These are phyloP conservation scores for Archips crataeganus DNA, from an alignment of 2,888 invertebrate genomes.

Conservation along the genomic window DNA sequence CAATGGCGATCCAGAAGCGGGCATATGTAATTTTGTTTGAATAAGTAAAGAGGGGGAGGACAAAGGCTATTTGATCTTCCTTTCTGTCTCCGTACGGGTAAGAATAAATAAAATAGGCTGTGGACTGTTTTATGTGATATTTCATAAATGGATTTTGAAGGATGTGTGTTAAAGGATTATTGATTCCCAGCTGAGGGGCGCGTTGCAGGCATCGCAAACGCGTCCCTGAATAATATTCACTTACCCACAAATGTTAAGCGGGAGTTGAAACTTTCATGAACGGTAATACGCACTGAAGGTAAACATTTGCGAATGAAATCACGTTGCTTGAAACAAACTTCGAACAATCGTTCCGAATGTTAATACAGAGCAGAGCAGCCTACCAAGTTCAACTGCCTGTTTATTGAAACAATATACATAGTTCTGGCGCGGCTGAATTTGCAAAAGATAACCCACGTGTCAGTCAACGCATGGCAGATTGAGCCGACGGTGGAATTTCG, in stretches of 20 bases:
- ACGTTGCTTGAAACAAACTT: conserved; percentile 15
- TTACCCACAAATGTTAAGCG: background rate
- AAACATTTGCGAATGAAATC: conserved; percentile 9
- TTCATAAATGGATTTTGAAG: conserved; percentile 80
- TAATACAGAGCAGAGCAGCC: conserved; percentile 9
- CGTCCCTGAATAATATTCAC: background rate
- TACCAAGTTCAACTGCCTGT: conserved; percentile 2
- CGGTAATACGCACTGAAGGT: background rate
- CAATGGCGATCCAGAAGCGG: conserved; percentile 83
- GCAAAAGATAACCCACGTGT: conserved; percentile 24
- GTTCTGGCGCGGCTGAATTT: conserved; percentile 18
- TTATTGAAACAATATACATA: conserved; percentile 28
- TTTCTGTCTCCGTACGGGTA: conserved; percentile 65
- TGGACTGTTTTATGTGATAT: conserved; percentile 77
- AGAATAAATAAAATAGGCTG: conserved; percentile 77
- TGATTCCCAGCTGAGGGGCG: conserved; percentile 56
- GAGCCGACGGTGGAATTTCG: conserved; percentile 21
- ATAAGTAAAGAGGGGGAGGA: conserved; percentile 84
- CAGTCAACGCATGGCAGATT: conserved; percentile 8
- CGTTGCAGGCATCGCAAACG: background rate
- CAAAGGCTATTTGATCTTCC: conserved; percentile 84
- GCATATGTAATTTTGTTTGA: conserved; percentile 86
- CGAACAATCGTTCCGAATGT: conserved; percentile 7
- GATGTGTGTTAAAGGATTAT: conserved; percentile 73
- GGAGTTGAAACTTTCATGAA: conserved; percentile 16